Base-by-base conservation (phyloP, 2,888 invertebrate genomes). In the Lepidocyrtoides sp. region DNA sequence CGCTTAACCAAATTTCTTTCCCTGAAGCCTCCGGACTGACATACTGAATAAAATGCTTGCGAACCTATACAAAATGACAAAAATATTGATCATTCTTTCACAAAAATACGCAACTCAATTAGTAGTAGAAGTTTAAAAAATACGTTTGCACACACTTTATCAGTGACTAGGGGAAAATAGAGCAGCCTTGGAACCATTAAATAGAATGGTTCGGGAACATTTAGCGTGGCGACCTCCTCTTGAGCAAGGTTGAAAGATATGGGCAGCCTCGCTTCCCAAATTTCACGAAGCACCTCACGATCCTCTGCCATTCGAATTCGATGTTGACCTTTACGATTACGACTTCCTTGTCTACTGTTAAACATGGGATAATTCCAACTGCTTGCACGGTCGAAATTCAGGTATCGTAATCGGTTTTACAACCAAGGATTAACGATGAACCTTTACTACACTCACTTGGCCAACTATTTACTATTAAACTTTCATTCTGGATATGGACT, bases 261-360 rank as follows among this genome's bases (percentile, higher is more conserved):
- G 0, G 99, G 99, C 77, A 99, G 96, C 95, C 98, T 98, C 26
- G 98, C 98, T 94, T 99, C 98, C 99, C 99, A 99, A 94, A 99
- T 97, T 96, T 98, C 98, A 90, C 99, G 96, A 87, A 99, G 96
- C 90, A 99, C 97, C 96, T 99, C 98, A 94, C 99, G 96, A 95
- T 99, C 99, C 95, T 98, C 98, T 93, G 98, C 98, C 99, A 99
- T 99, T 91, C 91, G 88, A 69, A 84, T 83, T 63, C 91, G 44
- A 17, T 69, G 75, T 90, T 90, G 83, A 89, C 89, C 89, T 72
- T 89, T 89, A 32, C 82, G 81, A 72, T 89, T 89, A 32, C 82
- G 81, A 72, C 57, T 79, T 81, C 32, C 72, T 66, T 79, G 66
- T 66, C 87, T 26, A 63, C n/a, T 89, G 83, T 48, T 75, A 57